Conservation (phyloP, 2,113 vertebrate genomes). For the Urocitellus parryii region DNA sequence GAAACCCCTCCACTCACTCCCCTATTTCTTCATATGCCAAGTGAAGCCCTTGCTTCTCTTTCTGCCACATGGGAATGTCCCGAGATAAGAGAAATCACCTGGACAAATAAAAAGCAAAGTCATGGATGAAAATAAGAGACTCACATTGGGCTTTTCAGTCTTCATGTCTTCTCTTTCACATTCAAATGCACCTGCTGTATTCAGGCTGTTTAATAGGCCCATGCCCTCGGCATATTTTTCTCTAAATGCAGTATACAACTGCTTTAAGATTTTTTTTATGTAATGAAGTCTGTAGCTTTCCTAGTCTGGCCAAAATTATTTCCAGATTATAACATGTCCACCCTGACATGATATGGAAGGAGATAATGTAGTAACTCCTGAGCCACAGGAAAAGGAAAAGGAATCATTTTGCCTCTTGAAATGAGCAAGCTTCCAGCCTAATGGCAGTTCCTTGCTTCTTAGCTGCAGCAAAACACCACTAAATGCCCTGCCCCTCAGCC, state of each 20-base stretch:
- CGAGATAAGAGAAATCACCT: background rate
- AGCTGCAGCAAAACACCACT: background rate
- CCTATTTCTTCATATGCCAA: background rate
- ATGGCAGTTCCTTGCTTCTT: background rate
- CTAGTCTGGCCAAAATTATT: background rate
- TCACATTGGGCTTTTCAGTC: background rate
- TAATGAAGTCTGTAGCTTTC: constrained; percentile 35
- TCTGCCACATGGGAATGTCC: background rate
- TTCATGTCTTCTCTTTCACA: background rate
- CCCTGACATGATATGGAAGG: background rate
- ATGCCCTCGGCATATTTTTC: background rate
- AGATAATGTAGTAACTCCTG: background rate
- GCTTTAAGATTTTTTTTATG: background rate
- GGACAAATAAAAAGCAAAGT: background rate
- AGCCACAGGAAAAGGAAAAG: background rate
- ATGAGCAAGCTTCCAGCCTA: background rate
- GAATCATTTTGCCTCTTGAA: constrained; percentile 18
- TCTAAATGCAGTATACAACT: constrained; percentile 3
- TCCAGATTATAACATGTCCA: background rate
- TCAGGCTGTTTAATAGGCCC: background rate
- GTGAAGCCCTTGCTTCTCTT: background rate
- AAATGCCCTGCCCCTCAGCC: background rate
- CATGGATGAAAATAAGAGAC: background rate
- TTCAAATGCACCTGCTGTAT: background rate
- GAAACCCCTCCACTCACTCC: background rate